Evolutionary conservation across 2,888 invertebrate species (phyloP), one percentile per base, ranked within the genome.

Genomic region (Dastarcus helophoroides): DNA sequence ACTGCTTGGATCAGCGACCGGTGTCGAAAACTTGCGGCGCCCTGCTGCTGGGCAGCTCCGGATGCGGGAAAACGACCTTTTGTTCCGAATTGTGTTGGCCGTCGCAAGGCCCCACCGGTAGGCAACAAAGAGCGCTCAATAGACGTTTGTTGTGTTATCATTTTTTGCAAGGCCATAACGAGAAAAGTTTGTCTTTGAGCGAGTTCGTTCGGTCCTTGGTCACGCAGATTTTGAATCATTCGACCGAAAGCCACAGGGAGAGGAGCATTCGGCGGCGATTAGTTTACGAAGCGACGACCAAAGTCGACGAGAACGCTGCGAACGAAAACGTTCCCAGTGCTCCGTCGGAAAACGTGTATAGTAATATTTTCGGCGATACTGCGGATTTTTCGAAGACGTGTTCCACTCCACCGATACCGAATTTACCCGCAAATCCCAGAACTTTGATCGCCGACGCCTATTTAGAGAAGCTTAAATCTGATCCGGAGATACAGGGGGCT

Each of bases 41-140:
- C 2, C 67, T 94, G 25, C 76, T 95, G 31, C 67, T 93, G 61
- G 75, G 75, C 15, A 90, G 90, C 1, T 85, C 93, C 0, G 95
- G 94, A 11, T 86, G 89, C 43, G 95, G 95, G 0, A 95, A 95
- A 57, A 91, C 93, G 3, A 88, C 93, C 13, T 69, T 93, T 24
- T 81, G 86, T 54, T 76, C 79, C 33, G 86, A 90, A 54, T 58
- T 85, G 21, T 77, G 78, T 22, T 73, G 73, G 59, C 83, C 83
- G 0, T 76, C 78, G 0, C 67, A 64, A 7, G 76, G 77, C 0
- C 69, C 76, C 0, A 68, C 72, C 21, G 76, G 77, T 29, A 58
- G 79, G 22, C 79, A 80, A 45, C 80, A 81, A 53, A 62, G 80
- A 17, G 71, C 76, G 0, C 65, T 89, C 10, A 83, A 83, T 54